A percentile compares a stretch with the other conserved stretches of the same genome.
phyloP scores from a whole-genome alignment of 2,113 vertebrate species.

The Rhodinocichla rosea region DNA sequence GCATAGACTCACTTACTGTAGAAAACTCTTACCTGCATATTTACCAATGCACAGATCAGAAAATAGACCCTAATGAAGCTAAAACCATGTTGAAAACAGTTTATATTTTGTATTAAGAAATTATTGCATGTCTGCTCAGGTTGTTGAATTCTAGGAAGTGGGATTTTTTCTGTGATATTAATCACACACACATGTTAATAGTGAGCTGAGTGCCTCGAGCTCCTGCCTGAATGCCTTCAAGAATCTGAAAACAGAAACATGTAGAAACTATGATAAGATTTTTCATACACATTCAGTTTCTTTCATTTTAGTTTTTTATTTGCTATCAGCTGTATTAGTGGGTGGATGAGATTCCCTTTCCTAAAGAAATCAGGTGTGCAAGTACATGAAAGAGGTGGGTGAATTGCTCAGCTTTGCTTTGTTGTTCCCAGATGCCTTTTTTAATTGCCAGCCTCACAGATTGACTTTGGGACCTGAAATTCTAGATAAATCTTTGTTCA shows the following conservation, averaged over 20 bases:
- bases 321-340: neutral
- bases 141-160: neutral
- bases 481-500: neutral
- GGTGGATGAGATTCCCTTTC: neutral
- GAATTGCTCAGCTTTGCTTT: neutral
- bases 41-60: neutral
- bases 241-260: neutral
- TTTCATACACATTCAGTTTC: neutral
- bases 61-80: neutral
- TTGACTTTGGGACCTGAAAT: neutral
- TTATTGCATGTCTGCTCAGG: neutral
- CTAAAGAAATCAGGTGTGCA: neutral
- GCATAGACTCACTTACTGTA: neutral
- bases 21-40: neutral
- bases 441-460: neutral
- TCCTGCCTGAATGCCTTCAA: neutral
- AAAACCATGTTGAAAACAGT: neutral
- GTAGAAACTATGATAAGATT: neutral
- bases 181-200: accelerated
- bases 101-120: neutral
- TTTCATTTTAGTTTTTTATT: neutral
- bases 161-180: neutral
- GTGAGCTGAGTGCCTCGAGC: neutral
- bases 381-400: neutral
- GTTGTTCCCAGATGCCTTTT: neutral